Percentiles rank a stretch among this genome's conserved stretches.
These are phyloP conservation scores for Tipula confusa DNA, from an alignment of 2,888 invertebrate genomes.

Conservation along the genomic window DNA sequence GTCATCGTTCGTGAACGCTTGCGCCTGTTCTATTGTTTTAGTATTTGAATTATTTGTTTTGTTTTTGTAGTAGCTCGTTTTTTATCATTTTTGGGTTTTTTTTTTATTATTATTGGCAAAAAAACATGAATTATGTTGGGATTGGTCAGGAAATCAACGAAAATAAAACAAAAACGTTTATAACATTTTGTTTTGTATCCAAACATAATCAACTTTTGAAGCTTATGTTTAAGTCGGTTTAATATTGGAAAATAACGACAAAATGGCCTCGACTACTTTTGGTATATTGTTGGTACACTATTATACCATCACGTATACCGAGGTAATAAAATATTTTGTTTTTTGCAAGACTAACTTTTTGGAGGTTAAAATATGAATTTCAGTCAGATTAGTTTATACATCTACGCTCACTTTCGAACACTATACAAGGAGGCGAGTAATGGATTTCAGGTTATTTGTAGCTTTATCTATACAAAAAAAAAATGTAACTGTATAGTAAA, in stretches of 20 bases:
- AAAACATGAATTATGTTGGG: not conserved
- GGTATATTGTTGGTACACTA: too few species aligned
- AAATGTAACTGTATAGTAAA: too few species aligned
- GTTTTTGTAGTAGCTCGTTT: not conserved
- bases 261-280: not conserved
- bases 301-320: not conserved
- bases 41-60: not conserved
- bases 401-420: not conserved
- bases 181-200: not conserved
- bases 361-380: not conserved
- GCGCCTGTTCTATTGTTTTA: not conserved
- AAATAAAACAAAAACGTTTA: not conserved
- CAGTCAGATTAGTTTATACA: not conserved
- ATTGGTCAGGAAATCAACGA: not conserved
- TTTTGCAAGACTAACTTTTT: not conserved
- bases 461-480: not conserved
- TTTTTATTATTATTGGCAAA: slow-evolving; percentile 25
- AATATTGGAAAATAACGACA: not conserved
- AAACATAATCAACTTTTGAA: not conserved
- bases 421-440: not conserved
- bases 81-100: not conserved
- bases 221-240: not conserved
- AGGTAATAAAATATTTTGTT: not conserved
- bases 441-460: not conserved
- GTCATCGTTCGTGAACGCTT: not conserved